A percentile compares a stretch with the other conserved stretches of the same genome.
These are phyloP conservation scores for Chroicocephalus ridibundus DNA, from an alignment of 2,113 vertebrate genomes.

Conservation along the genomic window DNA sequence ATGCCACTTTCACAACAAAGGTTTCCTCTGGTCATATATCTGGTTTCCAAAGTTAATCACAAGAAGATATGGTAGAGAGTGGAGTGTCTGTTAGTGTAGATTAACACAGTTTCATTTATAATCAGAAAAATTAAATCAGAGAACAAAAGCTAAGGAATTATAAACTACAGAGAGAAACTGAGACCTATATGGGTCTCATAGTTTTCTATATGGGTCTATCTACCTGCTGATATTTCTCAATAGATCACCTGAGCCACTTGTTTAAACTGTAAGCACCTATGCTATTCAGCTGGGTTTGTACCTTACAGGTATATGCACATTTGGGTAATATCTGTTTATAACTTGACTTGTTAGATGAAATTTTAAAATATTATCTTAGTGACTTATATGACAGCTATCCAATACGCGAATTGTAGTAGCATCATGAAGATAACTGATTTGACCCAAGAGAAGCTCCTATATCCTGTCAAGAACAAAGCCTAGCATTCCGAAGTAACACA, in stretches of 20 bases:
- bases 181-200: background rate
- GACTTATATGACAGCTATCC: background rate
- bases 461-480: background rate
- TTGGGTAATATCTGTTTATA: background rate
- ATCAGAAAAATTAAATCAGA: background rate
- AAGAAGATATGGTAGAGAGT: background rate
- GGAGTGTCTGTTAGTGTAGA: background rate
- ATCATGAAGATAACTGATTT: background rate
- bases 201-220: background rate
- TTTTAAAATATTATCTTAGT: background rate
- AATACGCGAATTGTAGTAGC: background rate
- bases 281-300: background rate
- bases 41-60: background rate
- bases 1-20: background rate
- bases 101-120: background rate
- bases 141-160: background rate
- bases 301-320: background rate
- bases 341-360: background rate
- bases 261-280: background rate
- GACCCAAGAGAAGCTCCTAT: background rate
- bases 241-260: background rate
- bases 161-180: background rate
- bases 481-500: background rate
- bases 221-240: background rate
- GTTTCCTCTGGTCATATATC: background rate